Base-by-base conservation (phyloP, 2,888 invertebrate species). In the Watsonalla cultraria region DNA sequence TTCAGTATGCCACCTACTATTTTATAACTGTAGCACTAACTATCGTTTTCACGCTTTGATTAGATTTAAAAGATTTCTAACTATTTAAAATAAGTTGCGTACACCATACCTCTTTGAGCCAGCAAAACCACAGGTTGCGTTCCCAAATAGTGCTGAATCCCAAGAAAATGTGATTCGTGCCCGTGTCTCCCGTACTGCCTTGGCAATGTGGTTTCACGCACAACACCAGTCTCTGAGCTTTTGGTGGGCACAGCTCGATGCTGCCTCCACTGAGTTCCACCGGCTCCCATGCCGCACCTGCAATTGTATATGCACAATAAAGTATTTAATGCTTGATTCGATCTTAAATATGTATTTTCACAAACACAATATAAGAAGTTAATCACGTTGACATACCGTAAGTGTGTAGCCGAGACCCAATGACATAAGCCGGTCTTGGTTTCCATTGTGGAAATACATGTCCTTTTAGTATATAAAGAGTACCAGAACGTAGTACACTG, bases 381-480 rank as follows among this genome's bases (percentile, higher is more conserved):
- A 5, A 42, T 11, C 8, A 42, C 11, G 42, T 42, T 11, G 34
- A 63, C 78, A 54, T 63, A 89, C 90, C 93, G 74, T 91, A 93
- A 58, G 93, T 90, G 72, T 93, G 90, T 55, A 94, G 83, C 61
- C 92, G 86, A 42, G 93, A 92, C 60, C 93, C 93, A 68, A 93
- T 86, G 55, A 94, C 83, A 62, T 93, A 91, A 42, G 93, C 87
- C 37, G 91, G 88, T 61, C 93, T 86, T 52, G 92, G 88, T 73
- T 93, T 93, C 94, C 94, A 94, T 73, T 94, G 94, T 45, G 94
- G 94, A 65, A 94, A 93, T 50, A 94, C 94, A 62, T 94, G 91
- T 48, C 94, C 94, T 76, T 94, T 94, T 51, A 94, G 79, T 48
- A 94, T 90, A 62, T 92, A 85, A 48, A 93, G 78, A 54, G 92